Evolutionary conservation across 2,797 vertebrate species (phyloP), one percentile per base, ranked within the genome.

Genomic region (Gadopsis marmoratus): DNA sequence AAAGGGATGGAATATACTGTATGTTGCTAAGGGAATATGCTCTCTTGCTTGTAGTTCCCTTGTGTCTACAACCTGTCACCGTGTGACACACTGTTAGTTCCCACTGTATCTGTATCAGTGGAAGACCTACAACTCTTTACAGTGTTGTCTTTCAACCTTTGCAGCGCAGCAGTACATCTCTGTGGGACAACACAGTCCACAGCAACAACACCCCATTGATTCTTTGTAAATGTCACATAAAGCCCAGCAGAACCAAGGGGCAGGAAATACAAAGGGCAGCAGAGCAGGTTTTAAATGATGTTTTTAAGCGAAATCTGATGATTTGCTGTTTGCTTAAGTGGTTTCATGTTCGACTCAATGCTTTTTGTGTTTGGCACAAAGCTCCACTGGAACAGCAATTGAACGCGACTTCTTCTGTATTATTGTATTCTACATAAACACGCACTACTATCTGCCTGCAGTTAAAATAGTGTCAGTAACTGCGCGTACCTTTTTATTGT

Each of bases 171-270:
- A 1, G 84, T 45, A 14, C 14, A 1, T 82, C 86, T 81, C 71
- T 50, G 79, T 31, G 61, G 70, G 79, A 78, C 69, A 62, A 81
- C 79, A 63, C 68, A 68, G 78, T 73, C 84, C 76, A 11, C 45
- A 23, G 63, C 74, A 68, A 68, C 86, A 86, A 78, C 76, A 76
- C 26, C 26, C 19, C 79, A 89, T 76, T 75, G 87, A 88, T 89
- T 79, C 66, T 77, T 39, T 56, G 74, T 33, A 85, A 93, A 92
- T 91, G 89, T 85, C 88, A 89, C 78, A 70, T 31, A 45, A 64
- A 74, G 48, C 70, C 65, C 74, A 0, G 59, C 5, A 35, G 59
- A 68, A 67, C 39, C 61, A 11, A 67, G n/a, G 21, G 56, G 19
- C 68, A n/a, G 55, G 16, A 80, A 74, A 81, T 11, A 65, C 67